Evolutionary conservation across 1,140 invertebrate genomes (phyloP).

Genomic region (Laupala kohalensis): DNA sequence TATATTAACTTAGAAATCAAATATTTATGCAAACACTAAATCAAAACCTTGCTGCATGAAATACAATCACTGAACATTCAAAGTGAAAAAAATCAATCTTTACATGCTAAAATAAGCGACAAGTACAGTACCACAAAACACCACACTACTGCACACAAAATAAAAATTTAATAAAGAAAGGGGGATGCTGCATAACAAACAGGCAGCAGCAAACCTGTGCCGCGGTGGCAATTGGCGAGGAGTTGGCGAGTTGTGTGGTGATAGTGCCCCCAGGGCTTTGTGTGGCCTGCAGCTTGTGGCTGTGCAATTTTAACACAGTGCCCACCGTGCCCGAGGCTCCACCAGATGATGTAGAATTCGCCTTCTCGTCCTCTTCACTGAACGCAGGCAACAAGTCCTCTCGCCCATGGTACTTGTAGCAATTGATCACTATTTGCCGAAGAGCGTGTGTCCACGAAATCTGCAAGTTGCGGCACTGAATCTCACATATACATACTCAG

Average conservation of each 20-base stretch:
- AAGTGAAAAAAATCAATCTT: not conserved
- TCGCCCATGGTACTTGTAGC: slow-evolving; percentile 93
- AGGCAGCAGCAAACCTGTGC: slow-evolving; percentile 58
- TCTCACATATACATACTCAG: slow-evolving; percentile 13
- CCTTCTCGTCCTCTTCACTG: slow-evolving; percentile 78
- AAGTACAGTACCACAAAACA: not conserved
- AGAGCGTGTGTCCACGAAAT: slow-evolving; percentile 98
- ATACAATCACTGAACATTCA: not conserved
- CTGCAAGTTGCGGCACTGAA: slow-evolving; percentile 36
- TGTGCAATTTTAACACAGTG: slow-evolving; percentile 44
- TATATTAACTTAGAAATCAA: no score
- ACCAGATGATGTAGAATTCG: slow-evolving; percentile 32
- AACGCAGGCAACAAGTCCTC: slow-evolving; percentile 92
- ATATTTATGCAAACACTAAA: no score
- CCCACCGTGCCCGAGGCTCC: slow-evolving; percentile 35
- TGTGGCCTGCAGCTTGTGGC: slow-evolving; percentile 35
- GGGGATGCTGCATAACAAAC: not conserved
- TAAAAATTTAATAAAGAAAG: not conserved
- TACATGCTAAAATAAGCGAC: not conserved
- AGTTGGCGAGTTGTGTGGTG: slow-evolving; percentile 36
- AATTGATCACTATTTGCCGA: slow-evolving; percentile 93
- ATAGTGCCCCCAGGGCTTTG: slow-evolving; percentile 27
- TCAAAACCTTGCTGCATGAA: no score
- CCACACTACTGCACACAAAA: slow-evolving; percentile 1
- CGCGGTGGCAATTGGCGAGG: slow-evolving; percentile 36